Evolutionary conservation across 2,797 vertebrate genomes (phyloP).

Genomic region (Serranus cabrilla): DNA sequence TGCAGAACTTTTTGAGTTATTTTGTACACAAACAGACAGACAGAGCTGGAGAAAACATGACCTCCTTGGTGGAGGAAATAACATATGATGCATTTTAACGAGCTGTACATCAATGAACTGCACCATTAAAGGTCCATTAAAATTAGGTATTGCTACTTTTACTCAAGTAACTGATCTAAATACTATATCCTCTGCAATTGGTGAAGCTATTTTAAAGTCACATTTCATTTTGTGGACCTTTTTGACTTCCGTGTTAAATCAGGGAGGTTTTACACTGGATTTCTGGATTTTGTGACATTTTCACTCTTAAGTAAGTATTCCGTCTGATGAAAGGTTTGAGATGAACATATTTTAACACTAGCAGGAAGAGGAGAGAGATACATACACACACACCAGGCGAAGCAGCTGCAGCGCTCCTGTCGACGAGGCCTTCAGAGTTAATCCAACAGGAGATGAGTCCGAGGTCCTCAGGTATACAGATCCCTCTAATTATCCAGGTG

Average conservation of each 20-base stretch:
- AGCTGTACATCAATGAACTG: too few relatives aligned
- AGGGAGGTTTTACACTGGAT: not conserved
- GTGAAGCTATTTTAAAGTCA: not conserved
- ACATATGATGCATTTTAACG: not conserved
- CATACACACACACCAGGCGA: slow-evolving; percentile 23
- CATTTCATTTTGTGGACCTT: not conserved
- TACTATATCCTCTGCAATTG: too few relatives aligned
- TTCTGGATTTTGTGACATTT: not conserved
- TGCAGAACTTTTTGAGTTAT: too few relatives aligned
- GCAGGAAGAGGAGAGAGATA: slow-evolving; percentile 5
- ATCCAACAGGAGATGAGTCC: slow-evolving; percentile 32
- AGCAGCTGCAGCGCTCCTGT: slow-evolving; percentile 2
- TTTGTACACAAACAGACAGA: too few relatives aligned
- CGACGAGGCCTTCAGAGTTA: slow-evolving; percentile 16
- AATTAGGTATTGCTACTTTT: not conserved
- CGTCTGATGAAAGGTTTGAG: too few relatives aligned
- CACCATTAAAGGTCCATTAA: not conserved
- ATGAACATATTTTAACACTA: not conserved
- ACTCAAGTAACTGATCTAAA: not conserved
- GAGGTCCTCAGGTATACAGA: slow-evolving; percentile 8
- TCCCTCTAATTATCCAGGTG: slow-evolving; percentile 30
- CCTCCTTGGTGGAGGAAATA: too few relatives aligned
- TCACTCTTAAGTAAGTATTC: not conserved
- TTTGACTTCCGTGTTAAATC: not conserved
- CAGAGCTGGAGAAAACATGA: too few relatives aligned